Conservation (phyloP, 2,797 vertebrate genomes). For the Leuciscus waleckii region DNA sequence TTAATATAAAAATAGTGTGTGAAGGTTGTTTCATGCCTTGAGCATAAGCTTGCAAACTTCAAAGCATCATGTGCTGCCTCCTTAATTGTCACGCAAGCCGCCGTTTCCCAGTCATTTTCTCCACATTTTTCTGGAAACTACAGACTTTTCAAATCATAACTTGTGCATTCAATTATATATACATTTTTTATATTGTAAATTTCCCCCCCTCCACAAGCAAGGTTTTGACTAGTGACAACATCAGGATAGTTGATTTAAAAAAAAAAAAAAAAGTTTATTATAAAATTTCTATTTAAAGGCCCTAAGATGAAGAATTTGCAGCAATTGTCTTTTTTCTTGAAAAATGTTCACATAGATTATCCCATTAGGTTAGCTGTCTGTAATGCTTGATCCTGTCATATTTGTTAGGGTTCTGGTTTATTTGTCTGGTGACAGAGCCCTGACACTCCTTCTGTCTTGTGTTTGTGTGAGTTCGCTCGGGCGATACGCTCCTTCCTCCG, state of each 20-base stretch:
- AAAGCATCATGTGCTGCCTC: slow-evolving; percentile 15
- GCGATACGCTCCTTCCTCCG: too few species aligned
- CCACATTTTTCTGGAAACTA: not conserved
- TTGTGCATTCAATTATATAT: not conserved
- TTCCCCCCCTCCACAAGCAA: not conserved
- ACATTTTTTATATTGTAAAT: not conserved
- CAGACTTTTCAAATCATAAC: not conserved
- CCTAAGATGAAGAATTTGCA: not conserved
- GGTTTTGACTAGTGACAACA: not conserved
- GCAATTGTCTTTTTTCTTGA: not conserved
- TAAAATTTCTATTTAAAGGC: not conserved
- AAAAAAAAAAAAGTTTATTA: too few species aligned
- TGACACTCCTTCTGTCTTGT: too few species aligned
- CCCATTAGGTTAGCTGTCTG: not conserved
- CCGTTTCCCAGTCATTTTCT: not conserved
- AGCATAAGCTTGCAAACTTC: slow-evolving; percentile 25
- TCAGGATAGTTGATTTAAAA: not conserved
- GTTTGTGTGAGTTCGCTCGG: too few species aligned
- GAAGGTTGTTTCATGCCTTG: not conserved
- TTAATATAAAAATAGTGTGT: slow-evolving; percentile 28
- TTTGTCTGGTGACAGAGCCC: too few species aligned
- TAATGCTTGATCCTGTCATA: not conserved
- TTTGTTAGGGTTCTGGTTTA: too few species aligned
- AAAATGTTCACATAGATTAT: not conserved
- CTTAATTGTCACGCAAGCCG: slow-evolving; percentile 27